Evolutionary conservation across 2,888 invertebrate genomes (phyloP).

Genomic region (Notocelia uddmanniana): DNA sequence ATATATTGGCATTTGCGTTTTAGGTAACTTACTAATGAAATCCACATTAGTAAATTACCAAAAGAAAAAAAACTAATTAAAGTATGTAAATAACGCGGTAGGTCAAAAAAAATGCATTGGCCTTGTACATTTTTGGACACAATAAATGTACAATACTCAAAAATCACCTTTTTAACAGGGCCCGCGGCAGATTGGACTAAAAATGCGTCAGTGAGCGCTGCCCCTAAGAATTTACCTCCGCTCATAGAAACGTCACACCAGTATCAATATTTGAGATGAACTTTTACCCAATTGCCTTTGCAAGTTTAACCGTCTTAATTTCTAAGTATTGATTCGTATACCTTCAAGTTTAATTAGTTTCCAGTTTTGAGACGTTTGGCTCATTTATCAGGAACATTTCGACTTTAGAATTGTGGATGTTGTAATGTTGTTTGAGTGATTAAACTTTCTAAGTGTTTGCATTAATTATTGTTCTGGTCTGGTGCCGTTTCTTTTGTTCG

Average conservation of each 20-base stretch:
- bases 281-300: slow-evolving; percentile 80
- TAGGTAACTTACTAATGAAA: too few species aligned
- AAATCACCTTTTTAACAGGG: too few species aligned
- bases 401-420: slow-evolving; percentile 50
- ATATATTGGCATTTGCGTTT: too few species aligned
- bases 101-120: too few species aligned
- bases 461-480: slow-evolving; percentile 43
- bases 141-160: not conserved
- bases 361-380: slow-evolving; percentile 68
- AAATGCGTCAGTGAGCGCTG: not conserved
- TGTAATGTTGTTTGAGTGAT: slow-evolving; percentile 46
- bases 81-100: too few species aligned
- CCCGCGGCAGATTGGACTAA: too few species aligned
- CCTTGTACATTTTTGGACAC: not conserved
- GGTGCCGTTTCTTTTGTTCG: slow-evolving; percentile 29
- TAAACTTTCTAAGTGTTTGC: slow-evolving; percentile 43
- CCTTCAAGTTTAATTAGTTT: slow-evolving; percentile 81
- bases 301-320: slow-evolving; percentile 79
- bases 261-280: slow-evolving; percentile 77
- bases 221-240: slow-evolving; percentile 56
- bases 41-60: too few species aligned
- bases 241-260: slow-evolving; percentile 58
- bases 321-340: slow-evolving; percentile 79
- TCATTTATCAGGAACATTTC: slow-evolving; percentile 74
- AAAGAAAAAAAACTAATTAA: too few species aligned